Evolutionary conservation across 2,888 invertebrate species (phyloP), one percentile per base, ranked within the genome.

Genomic region (Ptychoptera contaminata): DNA sequence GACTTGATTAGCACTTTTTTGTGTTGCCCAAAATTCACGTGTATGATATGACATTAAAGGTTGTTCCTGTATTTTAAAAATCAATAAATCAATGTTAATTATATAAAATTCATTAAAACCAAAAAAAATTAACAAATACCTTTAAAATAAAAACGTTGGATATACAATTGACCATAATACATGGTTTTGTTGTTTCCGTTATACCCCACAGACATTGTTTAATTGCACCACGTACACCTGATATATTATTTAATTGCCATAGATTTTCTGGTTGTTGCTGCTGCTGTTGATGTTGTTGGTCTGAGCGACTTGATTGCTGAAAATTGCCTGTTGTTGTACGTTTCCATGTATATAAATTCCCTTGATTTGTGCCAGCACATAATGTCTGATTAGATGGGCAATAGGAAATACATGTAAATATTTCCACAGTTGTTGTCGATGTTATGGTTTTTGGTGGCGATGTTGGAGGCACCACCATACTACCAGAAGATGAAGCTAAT

Each of bases 291-390:
- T 79, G 78, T 55, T 77, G 81, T 36, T 72, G 73, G 1, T 55
- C 52, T 44, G 49, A 61, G 63, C 57, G 57, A 48, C 57, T 61
- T 48, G 23, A 5, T 23, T 23, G 23, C 4, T 23, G 23, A 23
- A 23, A 23, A 5, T 5, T 23, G 23, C 23, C 23, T 23, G 23
- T 23, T 23, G 51, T 66, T 56, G 47, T 56, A 50, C 67, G 63
- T 56, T 71, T 76, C 94, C 94, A 96, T 50, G 93, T 77, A 52
- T 88, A 86, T 37, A 96, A 71, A 54, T 84, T 80, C 1, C 94
- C 94, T 54, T 82, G 75, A 56, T 87, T 88, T 16, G 93, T 93
- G 15, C 92, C 92, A 51, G 82, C 91, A 54, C 88, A 90, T 39
- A 94, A 64, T 2, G 88, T 81, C 52, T 85, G 79, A 66, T 78